Conservation (phyloP, 2,888 invertebrate genomes). For the Leucoptera coffeella region DNA sequence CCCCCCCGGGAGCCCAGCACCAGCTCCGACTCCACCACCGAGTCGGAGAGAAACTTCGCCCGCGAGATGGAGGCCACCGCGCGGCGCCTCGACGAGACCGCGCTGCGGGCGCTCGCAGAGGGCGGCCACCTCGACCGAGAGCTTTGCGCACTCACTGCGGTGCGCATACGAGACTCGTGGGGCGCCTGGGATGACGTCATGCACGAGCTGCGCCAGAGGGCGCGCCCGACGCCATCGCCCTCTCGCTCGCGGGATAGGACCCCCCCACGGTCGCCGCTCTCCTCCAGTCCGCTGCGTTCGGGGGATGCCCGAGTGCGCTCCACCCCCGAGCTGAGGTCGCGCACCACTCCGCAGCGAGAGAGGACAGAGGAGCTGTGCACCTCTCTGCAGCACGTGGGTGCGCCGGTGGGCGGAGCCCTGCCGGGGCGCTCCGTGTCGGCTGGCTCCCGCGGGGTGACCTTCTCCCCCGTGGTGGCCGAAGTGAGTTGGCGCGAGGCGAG, state of each 20-base stretch:
- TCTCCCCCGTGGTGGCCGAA: slow-evolving; percentile 73
- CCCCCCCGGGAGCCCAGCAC: slow-evolving; percentile 36
- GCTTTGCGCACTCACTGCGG: slow-evolving; percentile 50
- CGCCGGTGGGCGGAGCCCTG: slow-evolving; percentile 21
- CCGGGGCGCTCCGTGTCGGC: slow-evolving; percentile 38
- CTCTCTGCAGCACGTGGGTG: slow-evolving; percentile 53
- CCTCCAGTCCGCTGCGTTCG: slow-evolving; percentile 55
- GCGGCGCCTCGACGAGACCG: slow-evolving; percentile 31
- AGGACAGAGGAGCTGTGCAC: slow-evolving; percentile 45
- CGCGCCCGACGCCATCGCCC: slow-evolving; percentile 29
- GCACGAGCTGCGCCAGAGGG: slow-evolving; percentile 34
- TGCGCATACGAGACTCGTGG: slow-evolving; percentile 37
- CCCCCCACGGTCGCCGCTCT: slow-evolving; percentile 37
- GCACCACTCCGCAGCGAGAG: slow-evolving; percentile 33
- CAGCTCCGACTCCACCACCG: slow-evolving; percentile 40
- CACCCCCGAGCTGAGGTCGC: slow-evolving; percentile 56
- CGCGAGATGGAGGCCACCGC: slow-evolving; percentile 43
- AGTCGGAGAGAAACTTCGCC: slow-evolving; percentile 37
- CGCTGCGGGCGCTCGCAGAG: slow-evolving; percentile 36
- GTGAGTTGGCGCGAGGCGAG: slow-evolving; percentile 70
- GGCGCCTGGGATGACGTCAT: slow-evolving; percentile 47
- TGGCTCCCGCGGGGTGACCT: slow-evolving; percentile 63
- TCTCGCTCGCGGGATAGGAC: slow-evolving; percentile 23
- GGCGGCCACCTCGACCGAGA: slow-evolving; percentile 51
- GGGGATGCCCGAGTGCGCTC: slow-evolving; percentile 36